A percentile compares a stretch with the other conserved stretches of the same genome.
phyloP scores from a whole-genome alignment of 2,113 vertebrate genomes.

The Chlorodrepanis virens region DNA sequence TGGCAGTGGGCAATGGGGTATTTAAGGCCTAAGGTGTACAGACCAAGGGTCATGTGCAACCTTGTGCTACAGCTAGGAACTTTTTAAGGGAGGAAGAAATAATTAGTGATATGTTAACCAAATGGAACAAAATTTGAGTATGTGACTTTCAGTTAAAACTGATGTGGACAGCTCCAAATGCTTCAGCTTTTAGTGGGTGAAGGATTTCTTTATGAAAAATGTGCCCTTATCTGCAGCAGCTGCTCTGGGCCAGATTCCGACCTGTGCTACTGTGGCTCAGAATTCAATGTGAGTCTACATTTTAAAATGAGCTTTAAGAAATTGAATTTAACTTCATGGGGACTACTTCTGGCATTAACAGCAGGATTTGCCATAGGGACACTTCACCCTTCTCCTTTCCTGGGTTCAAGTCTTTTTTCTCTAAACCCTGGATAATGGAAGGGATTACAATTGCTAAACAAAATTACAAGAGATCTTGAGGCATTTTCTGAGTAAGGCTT shows the following conservation, averaged over 20 bases:
- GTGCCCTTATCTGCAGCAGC: neutral
- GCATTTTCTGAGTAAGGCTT: neutral
- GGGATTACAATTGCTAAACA: neutral
- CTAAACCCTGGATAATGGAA: neutral
- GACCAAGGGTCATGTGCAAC: neutral
- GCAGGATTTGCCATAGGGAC: neutral
- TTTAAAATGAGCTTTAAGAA: neutral
- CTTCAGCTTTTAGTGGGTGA: neutral
- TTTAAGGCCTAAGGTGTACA: neutral
- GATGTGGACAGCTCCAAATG: neutral
- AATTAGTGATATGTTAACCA: neutral
- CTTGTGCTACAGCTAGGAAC: neutral
- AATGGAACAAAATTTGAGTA: neutral
- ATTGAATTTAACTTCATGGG: neutral
- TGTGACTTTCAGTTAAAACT: neutral
- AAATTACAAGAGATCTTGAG: neutral
- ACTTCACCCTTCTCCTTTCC: neutral
- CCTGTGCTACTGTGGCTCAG: neutral
- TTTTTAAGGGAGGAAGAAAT: neutral
- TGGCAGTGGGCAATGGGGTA: neutral
- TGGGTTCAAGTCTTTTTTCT: neutral
- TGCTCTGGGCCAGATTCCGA: neutral
- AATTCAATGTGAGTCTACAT: neutral
- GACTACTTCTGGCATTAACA: neutral
- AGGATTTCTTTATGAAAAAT: neutral